Conservation (phyloP, 1,140 invertebrate genomes). For the Matsumurasca onukii region DNA sequence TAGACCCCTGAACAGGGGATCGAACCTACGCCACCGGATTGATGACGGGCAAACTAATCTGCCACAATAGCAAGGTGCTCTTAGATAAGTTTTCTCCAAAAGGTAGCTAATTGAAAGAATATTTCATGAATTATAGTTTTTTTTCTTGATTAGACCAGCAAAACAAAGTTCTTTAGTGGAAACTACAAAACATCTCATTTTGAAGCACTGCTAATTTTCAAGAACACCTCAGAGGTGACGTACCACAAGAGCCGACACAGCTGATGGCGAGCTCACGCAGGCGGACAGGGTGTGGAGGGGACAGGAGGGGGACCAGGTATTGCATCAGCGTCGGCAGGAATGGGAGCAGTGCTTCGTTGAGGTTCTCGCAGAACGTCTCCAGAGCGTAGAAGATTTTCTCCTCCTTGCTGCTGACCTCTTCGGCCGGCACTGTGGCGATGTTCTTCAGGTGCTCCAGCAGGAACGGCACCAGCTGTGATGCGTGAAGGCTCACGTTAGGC, state of each 20-base stretch:
- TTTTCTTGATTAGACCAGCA: no score
- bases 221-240: no score
- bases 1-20: no score
- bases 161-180: no score
- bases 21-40: no score
- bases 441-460: conserved; percentile 68
- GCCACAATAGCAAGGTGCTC: no score
- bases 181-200: no score
- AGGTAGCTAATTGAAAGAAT: no score
- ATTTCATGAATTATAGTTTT: no score
- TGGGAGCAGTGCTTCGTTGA: conserved; percentile 67
- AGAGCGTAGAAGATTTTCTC: conserved; percentile 79
- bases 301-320: conserved; percentile 61
- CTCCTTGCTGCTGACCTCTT: conserved; percentile 40
- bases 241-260: conserved; percentile 64
- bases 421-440: conserved; percentile 21
- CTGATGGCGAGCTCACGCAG: conserved; percentile 68
- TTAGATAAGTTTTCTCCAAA: no score
- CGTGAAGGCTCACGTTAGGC: conserved; percentile 69
- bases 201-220: no score
- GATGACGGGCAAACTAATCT: no score
- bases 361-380: conserved; percentile 78
- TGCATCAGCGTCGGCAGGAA: conserved; percentile 74
- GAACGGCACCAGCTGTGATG: conserved; percentile 69
- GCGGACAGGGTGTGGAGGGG: conserved; percentile 54